Conservation (phyloP, 2,797 vertebrate genomes). For the Corythornis leucogaster region DNA sequence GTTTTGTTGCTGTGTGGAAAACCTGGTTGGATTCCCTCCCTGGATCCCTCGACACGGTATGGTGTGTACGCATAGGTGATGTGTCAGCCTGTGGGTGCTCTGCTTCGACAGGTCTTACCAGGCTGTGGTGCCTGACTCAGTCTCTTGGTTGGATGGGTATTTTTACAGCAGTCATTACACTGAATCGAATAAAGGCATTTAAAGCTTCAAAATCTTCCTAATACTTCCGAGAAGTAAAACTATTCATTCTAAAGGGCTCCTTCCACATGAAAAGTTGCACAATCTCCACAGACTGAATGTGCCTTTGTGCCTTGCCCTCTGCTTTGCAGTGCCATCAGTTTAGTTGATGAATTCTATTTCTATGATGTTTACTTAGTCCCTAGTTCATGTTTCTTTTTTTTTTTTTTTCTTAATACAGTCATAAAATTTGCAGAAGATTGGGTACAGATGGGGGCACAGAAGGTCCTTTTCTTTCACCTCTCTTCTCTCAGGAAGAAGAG, state of each 20-base stretch:
- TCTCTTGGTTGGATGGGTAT: neutral
- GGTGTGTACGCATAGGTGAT: neutral
- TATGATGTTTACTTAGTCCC: conserved; percentile 39
- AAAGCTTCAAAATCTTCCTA: conserved; percentile 11
- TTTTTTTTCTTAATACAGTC: neutral
- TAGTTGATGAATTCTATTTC: conserved; percentile 12
- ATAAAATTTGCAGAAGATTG: neutral
- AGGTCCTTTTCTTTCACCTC: neutral
- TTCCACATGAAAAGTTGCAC: conserved; percentile 9
- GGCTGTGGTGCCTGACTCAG: conserved; percentile 46
- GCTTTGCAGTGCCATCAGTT: conserved; percentile 10
- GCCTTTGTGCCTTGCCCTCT: conserved; percentile 53
- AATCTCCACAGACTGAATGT: conserved; percentile 44
- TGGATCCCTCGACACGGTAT: neutral
- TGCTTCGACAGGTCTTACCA: conserved; percentile 5
- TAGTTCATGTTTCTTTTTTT: neutral
- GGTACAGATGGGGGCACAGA: neutral
- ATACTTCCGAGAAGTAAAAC: conserved; percentile 21
- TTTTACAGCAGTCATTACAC: neutral
- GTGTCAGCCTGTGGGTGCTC: conserved; percentile 9
- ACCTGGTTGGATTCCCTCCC: neutral
- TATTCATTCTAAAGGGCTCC: conserved; percentile 29
- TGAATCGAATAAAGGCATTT: conserved; percentile 14
- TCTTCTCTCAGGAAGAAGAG: neutral
- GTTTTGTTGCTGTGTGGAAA: neutral